Conservation (phyloP, 2,113 vertebrate species). For the Takifugu bimaculatus region DNA sequence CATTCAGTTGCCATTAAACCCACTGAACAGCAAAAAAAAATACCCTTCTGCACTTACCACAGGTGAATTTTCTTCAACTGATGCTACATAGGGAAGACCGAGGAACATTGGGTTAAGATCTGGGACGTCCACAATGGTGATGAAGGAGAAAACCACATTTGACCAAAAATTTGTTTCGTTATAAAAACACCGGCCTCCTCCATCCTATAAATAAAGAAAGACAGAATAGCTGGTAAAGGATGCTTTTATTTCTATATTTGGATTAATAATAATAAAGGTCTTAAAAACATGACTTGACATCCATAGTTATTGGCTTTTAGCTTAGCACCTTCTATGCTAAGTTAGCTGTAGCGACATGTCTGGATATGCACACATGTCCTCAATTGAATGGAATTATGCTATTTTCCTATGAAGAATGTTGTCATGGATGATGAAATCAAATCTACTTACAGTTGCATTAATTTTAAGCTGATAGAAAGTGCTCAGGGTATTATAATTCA, state of each 20-base stretch:
- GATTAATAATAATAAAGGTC: not conserved
- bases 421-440: not conserved
- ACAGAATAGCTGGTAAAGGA: no score
- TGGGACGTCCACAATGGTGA: conserved; percentile 76
- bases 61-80: conserved; percentile 63
- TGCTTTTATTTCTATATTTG: not conserved
- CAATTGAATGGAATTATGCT: no score
- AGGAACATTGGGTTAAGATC: conserved; percentile 80
- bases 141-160: conserved; percentile 57
- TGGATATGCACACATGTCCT: no score
- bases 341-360: no score
- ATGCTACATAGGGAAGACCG: conserved; percentile 60
- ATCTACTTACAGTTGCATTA: conserved; percentile 68
- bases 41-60: conserved; percentile 53
- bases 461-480: conserved; percentile 78
- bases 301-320: no score
- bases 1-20: no score
- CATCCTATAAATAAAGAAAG: conserved; percentile 69
- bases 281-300: no score
- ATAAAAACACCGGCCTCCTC: conserved; percentile 27
- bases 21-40: no score
- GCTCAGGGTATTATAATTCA: conserved; percentile 77
- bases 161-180: rapidly evolving
- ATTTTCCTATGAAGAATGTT: not conserved
- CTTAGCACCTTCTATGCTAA: no score